These are phyloP conservation scores for Lucinisca nassula DNA, from an alignment of 2,888 invertebrate species.

Conservation along the genomic window DNA sequence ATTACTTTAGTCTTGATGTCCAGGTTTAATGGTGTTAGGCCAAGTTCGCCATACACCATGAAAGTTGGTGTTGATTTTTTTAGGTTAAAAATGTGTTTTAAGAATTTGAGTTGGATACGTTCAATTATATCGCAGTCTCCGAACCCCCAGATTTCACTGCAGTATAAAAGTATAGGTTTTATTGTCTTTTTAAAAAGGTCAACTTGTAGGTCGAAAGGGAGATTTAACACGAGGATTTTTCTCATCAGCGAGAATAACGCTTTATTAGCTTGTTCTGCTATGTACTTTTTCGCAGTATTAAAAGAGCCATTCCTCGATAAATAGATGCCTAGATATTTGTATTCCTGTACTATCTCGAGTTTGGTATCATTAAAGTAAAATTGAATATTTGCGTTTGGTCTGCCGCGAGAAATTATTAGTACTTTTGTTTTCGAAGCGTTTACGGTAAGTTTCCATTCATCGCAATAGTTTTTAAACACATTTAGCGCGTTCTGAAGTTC, in stretches of 20 bases:
- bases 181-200: neutral
- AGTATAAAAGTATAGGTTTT: neutral
- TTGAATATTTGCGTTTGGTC: neutral
- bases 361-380: neutral
- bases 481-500: slow-evolving; percentile 11
- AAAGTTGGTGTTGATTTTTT: neutral
- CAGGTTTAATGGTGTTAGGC: neutral
- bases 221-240: neutral
- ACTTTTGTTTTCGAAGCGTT: slow-evolving; percentile 26
- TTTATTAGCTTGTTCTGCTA: slow-evolving; percentile 13
- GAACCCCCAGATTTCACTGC: neutral
- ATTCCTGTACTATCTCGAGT: slow-evolving; percentile 14
- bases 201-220: neutral
- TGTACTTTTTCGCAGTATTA: slow-evolving; percentile 1
- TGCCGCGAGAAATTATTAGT: neutral
- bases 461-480: slow-evolving; percentile 22
- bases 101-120: neutral
- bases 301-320: slow-evolving; percentile 17
- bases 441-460: slow-evolving; percentile 29
- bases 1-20: neutral
- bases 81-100: neutral
- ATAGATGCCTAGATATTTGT: slow-evolving; percentile 23
- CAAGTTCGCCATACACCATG: neutral
- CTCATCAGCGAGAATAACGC: neutral
- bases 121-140: neutral